Evolutionary conservation across 2,888 invertebrate species (phyloP).

Genomic region (Celastrina argiolus): DNA sequence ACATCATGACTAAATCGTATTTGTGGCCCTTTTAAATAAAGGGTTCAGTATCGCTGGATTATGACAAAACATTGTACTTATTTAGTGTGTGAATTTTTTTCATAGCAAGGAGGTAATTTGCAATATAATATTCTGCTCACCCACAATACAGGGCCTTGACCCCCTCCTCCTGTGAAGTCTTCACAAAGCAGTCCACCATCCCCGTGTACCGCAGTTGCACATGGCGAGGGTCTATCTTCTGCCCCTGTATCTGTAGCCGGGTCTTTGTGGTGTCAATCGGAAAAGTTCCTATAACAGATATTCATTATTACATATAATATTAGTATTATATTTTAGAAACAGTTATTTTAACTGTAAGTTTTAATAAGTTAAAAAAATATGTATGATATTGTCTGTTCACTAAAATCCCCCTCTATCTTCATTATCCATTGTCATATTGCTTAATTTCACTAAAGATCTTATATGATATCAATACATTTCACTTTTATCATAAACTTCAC

Average conservation of each 20-base stretch:
- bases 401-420: too few relatives aligned
- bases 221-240: conserved; percentile 86
- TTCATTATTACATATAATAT: background rate
- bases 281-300: conserved; percentile 85
- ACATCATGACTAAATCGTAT: too few relatives aligned
- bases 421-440: too few relatives aligned
- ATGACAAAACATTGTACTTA: too few relatives aligned
- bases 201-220: conserved; percentile 89
- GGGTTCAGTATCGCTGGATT: too few relatives aligned
- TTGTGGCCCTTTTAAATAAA: too few relatives aligned
- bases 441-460: too few relatives aligned
- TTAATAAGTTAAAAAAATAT: background rate
- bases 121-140: conserved; percentile 41
- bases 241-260: conserved; percentile 95
- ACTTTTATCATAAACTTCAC: too few relatives aligned
- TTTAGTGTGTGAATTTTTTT: too few relatives aligned
- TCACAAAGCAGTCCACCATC: conserved; percentile 93
- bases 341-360: background rate
- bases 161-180: conserved; percentile 93
- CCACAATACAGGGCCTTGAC: conserved; percentile 87
- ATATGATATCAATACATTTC: too few relatives aligned
- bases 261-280: conserved; percentile 98
- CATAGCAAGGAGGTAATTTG: too few relatives aligned
- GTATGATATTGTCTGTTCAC: too few relatives aligned
- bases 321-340: background rate